Evolutionary conservation across 2,113 vertebrate species (phyloP).

Genomic region (Mellivora capensis): DNA sequence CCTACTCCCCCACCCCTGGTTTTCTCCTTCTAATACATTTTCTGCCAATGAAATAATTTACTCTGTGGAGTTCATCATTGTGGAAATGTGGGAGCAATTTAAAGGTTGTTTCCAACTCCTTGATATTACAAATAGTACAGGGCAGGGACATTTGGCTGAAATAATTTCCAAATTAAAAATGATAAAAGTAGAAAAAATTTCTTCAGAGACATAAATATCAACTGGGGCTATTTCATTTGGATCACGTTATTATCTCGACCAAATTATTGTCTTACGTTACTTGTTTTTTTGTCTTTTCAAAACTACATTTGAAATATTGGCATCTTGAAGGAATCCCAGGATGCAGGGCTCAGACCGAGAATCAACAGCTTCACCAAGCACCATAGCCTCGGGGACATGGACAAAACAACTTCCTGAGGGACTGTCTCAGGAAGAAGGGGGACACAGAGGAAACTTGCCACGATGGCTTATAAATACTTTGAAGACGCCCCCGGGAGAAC

Average conservation of each 20-base stretch:
- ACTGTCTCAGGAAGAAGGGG: neutral
- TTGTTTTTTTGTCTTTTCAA: neutral
- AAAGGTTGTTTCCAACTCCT: neutral
- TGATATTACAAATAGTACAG: neutral
- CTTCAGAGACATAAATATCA: neutral
- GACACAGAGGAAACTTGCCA: neutral
- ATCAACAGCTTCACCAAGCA: neutral
- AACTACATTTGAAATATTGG: neutral
- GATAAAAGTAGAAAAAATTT: neutral
- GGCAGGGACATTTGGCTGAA: conserved; percentile 30
- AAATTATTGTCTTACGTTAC: neutral
- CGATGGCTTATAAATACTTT: neutral
- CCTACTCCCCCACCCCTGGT: too few relatives aligned
- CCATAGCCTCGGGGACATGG: neutral
- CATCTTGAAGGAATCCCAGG: neutral
- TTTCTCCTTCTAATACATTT: neutral
- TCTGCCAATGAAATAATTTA: neutral
- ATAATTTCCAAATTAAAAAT: conserved; percentile 36
- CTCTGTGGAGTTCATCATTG: neutral
- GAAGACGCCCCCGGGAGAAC: neutral
- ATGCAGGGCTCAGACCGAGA: neutral
- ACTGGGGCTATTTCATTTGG: neutral
- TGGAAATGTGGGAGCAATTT: conserved; percentile 4
- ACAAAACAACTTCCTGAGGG: neutral
- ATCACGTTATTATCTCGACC: neutral